Base-by-base conservation (phyloP, 2,797 vertebrate genomes). In the Luscinia luscinia region DNA sequence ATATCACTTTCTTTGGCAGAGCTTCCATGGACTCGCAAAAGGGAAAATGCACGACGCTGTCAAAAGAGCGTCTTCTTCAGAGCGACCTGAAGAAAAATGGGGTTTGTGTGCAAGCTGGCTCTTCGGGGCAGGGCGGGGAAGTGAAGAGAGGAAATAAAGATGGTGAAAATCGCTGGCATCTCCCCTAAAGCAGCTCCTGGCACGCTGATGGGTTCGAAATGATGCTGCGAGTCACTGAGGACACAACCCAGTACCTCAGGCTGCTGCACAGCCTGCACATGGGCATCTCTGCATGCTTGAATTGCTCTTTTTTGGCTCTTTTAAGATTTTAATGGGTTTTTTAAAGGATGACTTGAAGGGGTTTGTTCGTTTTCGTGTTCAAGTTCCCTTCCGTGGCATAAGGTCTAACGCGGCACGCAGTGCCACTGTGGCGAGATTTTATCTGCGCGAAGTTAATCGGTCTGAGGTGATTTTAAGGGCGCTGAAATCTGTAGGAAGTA, bases 1-100 rank as follows among this genome's bases (percentile, higher is more conserved):
- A 51, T 52, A 91, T 95, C 87, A 86, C 89, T 94, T 95, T 80
- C n/a, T 80, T 64, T 67, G 66, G n/a, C 58, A 73, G 76, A 86
- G 76, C 79, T 89, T 91, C 73, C 63, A 59, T 45, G 36, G 66
- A 84, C 48, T 82, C 26, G 5, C 26, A 49, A 51, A 58, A 83
- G 13, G n/a, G 49, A 87, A 94, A 89, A 87, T 8, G 43, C 36
- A 49, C 0, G 0, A 36, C 0, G 9, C 46, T 93, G 73, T 76
- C 61, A 74, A 84, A 90, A 59, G 32, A 83, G 55, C 27, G 16
- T 64, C 21, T 15, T 90, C 30, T 64, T 85, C 73, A 59, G 62
- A 84, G 58, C 0, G 16, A 72, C 58, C 66, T 66, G 66, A 78
- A 74, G 46, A 73, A 73, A 84, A 87, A 58, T 8, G 21, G 32